Evolutionary conservation across 2,888 invertebrate species (phyloP).

Genomic region (Sepioteuthis lessoniana): DNA sequence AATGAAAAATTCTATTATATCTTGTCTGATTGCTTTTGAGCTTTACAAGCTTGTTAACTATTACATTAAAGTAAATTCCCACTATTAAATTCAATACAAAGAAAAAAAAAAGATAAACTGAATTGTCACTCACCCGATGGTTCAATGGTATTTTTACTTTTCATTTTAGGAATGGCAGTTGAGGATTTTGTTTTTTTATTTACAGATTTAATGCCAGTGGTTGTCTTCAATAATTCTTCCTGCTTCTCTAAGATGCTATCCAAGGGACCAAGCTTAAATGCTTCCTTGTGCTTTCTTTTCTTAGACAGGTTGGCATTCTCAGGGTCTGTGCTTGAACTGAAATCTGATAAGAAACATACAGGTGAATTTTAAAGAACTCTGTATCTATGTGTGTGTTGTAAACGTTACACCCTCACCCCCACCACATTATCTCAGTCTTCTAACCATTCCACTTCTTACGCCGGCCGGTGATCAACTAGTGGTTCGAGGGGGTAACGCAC

Average conservation of each 20-base stretch:
- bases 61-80: too few relatives aligned
- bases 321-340: neutral
- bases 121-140: neutral
- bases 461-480: too few relatives aligned
- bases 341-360: neutral
- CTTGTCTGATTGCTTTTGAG: too few relatives aligned
- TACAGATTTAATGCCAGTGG: conserved; percentile 35
- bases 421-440: too few relatives aligned
- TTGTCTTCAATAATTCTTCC: conserved; percentile 38
- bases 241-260: conserved; percentile 49
- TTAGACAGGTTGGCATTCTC: neutral
- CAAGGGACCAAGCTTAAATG: conserved; percentile 42
- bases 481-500: too few relatives aligned
- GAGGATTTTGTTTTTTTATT: neutral
- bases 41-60: too few relatives aligned
- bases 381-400: too few relatives aligned
- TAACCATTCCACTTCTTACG: too few relatives aligned
- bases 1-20: too few relatives aligned
- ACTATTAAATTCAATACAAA: too few relatives aligned
- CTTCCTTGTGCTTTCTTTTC: neutral
- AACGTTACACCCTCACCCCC: too few relatives aligned
- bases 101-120: neutral
- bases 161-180: neutral
- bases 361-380: neutral
- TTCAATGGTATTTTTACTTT: neutral